Percentiles rank a stretch among this genome's conserved stretches.
phyloP scores from a whole-genome alignment of 1,140 invertebrate genomes.

The Drosophila athabasca region DNA sequence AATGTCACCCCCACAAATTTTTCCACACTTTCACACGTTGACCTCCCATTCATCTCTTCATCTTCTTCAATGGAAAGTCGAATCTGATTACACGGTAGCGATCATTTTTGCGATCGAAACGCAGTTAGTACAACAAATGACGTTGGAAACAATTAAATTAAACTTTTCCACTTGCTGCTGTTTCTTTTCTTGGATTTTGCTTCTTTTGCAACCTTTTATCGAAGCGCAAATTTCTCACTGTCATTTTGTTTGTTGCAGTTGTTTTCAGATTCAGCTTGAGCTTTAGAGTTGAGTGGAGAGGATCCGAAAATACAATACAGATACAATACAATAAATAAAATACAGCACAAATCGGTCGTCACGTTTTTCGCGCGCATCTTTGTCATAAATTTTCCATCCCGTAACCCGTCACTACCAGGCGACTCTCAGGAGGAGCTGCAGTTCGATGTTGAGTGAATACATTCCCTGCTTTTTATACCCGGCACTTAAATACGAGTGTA shows the following conservation, averaged over 20 bases:
- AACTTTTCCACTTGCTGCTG: too few relatives aligned
- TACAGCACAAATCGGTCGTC: conserved; percentile 53
- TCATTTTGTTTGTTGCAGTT: conserved; percentile 51
- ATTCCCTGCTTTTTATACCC: conserved; percentile 13
- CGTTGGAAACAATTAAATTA: too few relatives aligned
- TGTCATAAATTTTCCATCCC: conserved; percentile 50
- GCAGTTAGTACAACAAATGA: too few relatives aligned
- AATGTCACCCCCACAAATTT: too few relatives aligned
- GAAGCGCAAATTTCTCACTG: conserved; percentile 66
- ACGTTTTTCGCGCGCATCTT: conserved; percentile 78
- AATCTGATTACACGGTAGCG: too few relatives aligned
- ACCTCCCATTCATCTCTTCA: too few relatives aligned
- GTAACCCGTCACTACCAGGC: neutral
- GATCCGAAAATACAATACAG: conserved; percentile 10
- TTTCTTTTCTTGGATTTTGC: neutral
- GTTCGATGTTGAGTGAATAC: neutral
- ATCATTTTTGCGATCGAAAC: too few relatives aligned
- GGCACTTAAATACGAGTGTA: too few relatives aligned
- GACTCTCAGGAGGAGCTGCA: neutral
- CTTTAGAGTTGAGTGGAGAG: too few relatives aligned
- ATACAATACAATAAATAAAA: conserved; percentile 14
- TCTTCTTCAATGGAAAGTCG: too few relatives aligned
- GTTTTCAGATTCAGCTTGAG: conserved; percentile 4
- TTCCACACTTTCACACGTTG: too few relatives aligned
- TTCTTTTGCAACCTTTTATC: conserved; percentile 27